Conservation (phyloP, 1,140 invertebrate species). For the Pectinophora gossypiella region DNA sequence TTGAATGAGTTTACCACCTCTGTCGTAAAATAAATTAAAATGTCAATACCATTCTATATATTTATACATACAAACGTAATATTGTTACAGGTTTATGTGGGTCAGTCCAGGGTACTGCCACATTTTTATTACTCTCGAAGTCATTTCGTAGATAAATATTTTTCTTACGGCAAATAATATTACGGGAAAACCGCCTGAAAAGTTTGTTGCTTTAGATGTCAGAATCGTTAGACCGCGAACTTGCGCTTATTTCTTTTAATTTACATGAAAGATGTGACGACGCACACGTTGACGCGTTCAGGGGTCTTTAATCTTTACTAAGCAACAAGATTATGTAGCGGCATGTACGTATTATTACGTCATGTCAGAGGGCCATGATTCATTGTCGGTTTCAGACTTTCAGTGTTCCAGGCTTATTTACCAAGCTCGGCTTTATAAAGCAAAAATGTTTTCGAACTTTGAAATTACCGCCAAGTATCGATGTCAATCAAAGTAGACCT, state of each 20-base stretch:
- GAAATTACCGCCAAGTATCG: neutral
- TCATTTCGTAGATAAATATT: conserved; percentile 30
- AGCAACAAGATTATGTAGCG: neutral
- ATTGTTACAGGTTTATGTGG: conserved; percentile 20
- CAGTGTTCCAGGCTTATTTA: too few relatives aligned
- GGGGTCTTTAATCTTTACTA: conserved; percentile 25
- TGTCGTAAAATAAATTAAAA: neutral
- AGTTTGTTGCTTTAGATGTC: conserved; percentile 15
- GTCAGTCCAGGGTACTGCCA: conserved; percentile 15
- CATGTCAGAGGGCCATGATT: too few relatives aligned
- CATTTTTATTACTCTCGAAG: conserved; percentile 30
- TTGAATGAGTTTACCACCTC: too few relatives aligned
- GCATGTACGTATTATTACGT: neutral
- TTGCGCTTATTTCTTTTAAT: conserved; percentile 28
- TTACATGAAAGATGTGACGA: conserved; percentile 31
- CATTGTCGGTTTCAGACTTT: too few relatives aligned
- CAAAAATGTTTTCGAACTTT: neutral
- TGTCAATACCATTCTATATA: neutral
- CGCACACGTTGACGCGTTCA: conserved; percentile 23
- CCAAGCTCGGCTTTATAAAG: too few relatives aligned
- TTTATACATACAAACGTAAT: conserved; percentile 7
- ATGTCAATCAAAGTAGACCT: neutral
- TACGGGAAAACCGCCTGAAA: conserved; percentile 19
- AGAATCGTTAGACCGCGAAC: conserved; percentile 8
- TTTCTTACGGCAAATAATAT: conserved; percentile 12